Evolutionary conservation across 2,797 vertebrate species (phyloP).

Genomic region (Odontamblyopus rebecca): DNA sequence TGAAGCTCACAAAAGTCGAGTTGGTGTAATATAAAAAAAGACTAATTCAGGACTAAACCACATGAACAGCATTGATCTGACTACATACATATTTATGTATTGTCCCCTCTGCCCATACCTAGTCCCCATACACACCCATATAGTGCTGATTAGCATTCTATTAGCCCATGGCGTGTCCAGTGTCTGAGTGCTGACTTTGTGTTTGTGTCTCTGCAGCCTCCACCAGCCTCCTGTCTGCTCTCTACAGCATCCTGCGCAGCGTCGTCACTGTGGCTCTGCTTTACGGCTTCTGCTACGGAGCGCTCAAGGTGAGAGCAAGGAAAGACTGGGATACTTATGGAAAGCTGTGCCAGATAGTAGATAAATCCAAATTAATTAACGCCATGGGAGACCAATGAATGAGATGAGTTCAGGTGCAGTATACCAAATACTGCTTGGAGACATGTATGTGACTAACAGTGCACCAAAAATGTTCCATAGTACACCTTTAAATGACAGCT

Average conservation of each 20-base stretch:
- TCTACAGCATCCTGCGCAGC: conserved; percentile 95
- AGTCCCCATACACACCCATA: conserved; percentile 9
- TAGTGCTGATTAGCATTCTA: conserved; percentile 48
- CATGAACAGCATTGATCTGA: conserved; percentile 28
- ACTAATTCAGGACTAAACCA: background rate
- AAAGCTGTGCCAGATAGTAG: background rate
- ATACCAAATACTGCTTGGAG: too few relatives aligned
- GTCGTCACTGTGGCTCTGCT: conserved; percentile 91
- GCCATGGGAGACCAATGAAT: too few relatives aligned
- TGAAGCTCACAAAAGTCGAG: too few relatives aligned
- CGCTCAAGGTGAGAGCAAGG: conserved; percentile 87
- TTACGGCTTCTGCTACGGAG: conserved; percentile 97
- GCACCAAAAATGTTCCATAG: too few relatives aligned
- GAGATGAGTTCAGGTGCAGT: too few relatives aligned
- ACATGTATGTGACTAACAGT: too few relatives aligned
- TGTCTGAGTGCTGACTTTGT: conserved; percentile 35
- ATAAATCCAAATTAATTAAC: background rate
- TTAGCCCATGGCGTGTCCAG: conserved; percentile 17
- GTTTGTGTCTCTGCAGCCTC: conserved; percentile 80
- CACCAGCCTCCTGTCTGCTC: conserved; percentile 92
- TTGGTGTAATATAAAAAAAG: too few relatives aligned
- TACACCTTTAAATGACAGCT: too few relatives aligned
- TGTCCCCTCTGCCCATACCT: background rate
- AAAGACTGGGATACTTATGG: background rate
- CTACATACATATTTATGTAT: conserved; percentile 7